Evolutionary conservation across 2,888 invertebrate genomes (phyloP).

Genomic region (Ochropacha duplaris): DNA sequence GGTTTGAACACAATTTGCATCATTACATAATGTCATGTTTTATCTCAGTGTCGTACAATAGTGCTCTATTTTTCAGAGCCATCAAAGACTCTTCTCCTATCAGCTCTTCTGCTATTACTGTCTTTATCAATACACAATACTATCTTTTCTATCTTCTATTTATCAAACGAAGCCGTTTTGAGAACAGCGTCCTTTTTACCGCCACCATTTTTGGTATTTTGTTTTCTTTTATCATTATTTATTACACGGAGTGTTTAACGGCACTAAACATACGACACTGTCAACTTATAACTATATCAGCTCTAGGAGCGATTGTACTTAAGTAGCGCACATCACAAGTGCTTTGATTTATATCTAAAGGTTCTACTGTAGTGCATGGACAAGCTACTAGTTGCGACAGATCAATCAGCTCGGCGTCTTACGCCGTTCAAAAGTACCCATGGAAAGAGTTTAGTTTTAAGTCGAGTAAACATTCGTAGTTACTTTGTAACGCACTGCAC

Average conservation of each 20-base stretch:
- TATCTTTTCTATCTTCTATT: too few species aligned
- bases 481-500: too few species aligned
- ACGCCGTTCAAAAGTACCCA: too few species aligned
- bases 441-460: too few species aligned
- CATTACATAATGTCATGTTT: constrained; percentile 1
- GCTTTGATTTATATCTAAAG: neutral
- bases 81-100: neutral
- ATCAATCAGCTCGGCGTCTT: too few species aligned
- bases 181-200: too few species aligned
- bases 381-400: neutral
- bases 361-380: neutral
- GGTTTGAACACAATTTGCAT: neutral
- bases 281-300: neutral
- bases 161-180: too few species aligned
- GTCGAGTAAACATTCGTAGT: too few species aligned
- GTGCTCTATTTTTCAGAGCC: neutral
- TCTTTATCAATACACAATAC: too few species aligned
- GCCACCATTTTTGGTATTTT: too few species aligned
- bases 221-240: neutral
- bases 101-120: too few species aligned
- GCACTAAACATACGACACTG: neutral
- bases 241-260: neutral
- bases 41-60: neutral
- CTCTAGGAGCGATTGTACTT: neutral
- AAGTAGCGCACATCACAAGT: neutral